Evolutionary conservation across 2,888 invertebrate species (phyloP).

Genomic region (Icerya purchasi): DNA sequence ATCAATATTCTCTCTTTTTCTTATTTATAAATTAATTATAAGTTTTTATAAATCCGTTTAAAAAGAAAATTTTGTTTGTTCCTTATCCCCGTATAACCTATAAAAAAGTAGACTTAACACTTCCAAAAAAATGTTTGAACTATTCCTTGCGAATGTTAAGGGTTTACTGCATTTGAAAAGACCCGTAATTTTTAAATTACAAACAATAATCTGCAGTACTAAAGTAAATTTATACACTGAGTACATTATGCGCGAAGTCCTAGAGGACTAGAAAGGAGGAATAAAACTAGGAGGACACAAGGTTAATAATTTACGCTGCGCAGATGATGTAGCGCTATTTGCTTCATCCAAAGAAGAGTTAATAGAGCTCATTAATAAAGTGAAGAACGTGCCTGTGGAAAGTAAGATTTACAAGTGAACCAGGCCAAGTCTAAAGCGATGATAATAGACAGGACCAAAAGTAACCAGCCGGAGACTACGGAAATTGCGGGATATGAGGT

Average conservation of each 20-base stretch:
- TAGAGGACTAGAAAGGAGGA: not conserved
- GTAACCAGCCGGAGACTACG: not conserved
- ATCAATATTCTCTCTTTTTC: too few relatives aligned
- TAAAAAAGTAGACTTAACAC: too few relatives aligned
- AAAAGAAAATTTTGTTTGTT: too few relatives aligned
- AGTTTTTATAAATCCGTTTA: too few relatives aligned
- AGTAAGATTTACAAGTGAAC: not conserved
- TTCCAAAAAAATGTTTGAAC: too few relatives aligned
- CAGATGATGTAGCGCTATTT: not conserved
- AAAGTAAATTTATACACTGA: not conserved
- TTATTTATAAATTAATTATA: too few relatives aligned
- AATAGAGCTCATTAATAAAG: not conserved
- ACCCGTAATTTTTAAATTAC: too few relatives aligned
- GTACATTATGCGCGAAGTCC: not conserved
- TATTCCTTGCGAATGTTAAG: too few relatives aligned
- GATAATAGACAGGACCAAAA: not conserved
- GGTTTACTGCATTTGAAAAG: too few relatives aligned
- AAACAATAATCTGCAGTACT: too few relatives aligned
- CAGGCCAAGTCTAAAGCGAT: not conserved
- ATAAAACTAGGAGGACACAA: not conserved
- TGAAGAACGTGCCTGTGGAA: not conserved
- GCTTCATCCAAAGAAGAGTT: not conserved
- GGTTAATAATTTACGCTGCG: not conserved
- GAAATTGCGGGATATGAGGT: not conserved
- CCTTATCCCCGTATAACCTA: too few relatives aligned